phyloP scores from a whole-genome alignment of 2,888 invertebrate species.

The Heliconius charithonia region DNA sequence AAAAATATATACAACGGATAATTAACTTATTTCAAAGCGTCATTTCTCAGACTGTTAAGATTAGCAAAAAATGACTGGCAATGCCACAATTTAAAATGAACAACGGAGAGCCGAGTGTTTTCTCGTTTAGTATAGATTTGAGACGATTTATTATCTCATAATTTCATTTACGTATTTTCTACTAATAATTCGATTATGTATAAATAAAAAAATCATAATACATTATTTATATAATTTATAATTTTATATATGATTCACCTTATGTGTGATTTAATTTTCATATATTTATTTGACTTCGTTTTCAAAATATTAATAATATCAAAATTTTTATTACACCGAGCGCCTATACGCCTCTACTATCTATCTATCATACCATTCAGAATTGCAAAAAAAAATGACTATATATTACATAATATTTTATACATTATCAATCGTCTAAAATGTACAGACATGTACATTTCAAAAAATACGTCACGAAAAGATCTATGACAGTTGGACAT shows the following conservation, averaged over 20 bases:
- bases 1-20: too few species aligned
- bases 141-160: not conserved
- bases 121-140: not conserved
- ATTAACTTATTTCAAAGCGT: too few species aligned
- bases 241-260: not conserved
- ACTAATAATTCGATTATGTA: not conserved
- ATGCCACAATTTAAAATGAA: too few species aligned
- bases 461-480: not conserved
- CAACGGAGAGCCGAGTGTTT: too few species aligned
- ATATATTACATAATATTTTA: not conserved
- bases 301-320: not conserved
- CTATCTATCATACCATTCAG: not conserved
- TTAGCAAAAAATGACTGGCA: too few species aligned
- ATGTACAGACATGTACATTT: not conserved
- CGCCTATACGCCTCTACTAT: not conserved
- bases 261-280: not conserved
- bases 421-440: not conserved
- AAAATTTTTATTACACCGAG: not conserved
- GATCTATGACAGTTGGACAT: slow-evolving; percentile 12
- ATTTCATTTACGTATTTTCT: not conserved
- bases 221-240: not conserved
- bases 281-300: not conserved
- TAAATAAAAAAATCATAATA: not conserved
- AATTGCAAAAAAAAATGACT: too few species aligned
- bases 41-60: too few species aligned